Evolutionary conservation across 2,113 vertebrate genomes (phyloP).

Genomic region (Callocephalon fimbriatum): DNA sequence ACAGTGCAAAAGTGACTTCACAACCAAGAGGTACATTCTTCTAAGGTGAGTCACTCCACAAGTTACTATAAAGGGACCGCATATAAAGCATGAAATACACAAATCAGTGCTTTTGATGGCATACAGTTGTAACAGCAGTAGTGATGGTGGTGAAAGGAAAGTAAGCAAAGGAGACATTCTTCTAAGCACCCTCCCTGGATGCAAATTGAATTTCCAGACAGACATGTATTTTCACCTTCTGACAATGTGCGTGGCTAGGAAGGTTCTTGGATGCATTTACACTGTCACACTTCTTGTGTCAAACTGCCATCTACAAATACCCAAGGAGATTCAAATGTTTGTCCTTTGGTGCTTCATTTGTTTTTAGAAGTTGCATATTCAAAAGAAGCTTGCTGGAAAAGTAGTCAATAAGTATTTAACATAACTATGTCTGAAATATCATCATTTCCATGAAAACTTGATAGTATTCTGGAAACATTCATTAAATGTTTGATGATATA

Average conservation of each 20-base stretch:
- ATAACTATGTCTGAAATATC: not conserved
- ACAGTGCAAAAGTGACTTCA: not conserved
- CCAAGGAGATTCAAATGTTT: not conserved
- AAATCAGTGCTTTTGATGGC: not conserved
- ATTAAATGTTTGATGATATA: not conserved
- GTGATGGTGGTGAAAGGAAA: not conserved
- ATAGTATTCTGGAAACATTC: not conserved
- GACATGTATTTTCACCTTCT: not conserved
- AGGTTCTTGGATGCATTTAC: not conserved
- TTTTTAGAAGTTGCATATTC: not conserved
- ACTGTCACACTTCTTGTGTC: not conserved
- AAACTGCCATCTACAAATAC: not conserved
- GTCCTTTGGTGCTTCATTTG: not conserved
- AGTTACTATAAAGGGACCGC: not conserved
- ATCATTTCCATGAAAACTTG: not conserved
- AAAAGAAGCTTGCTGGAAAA: not conserved
- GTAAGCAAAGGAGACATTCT: not conserved
- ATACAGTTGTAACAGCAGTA: not conserved
- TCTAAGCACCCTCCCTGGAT: not conserved
- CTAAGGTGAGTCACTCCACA: not conserved
- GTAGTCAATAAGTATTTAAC: not conserved
- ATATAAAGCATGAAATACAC: not conserved
- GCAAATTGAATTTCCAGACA: not conserved
- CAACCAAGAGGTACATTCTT: not conserved
- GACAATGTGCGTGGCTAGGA: not conserved